Conservation (phyloP, 35 echinoderm and acorn worm genomes). For the Hemicentrotus pulcherrimus region DNA sequence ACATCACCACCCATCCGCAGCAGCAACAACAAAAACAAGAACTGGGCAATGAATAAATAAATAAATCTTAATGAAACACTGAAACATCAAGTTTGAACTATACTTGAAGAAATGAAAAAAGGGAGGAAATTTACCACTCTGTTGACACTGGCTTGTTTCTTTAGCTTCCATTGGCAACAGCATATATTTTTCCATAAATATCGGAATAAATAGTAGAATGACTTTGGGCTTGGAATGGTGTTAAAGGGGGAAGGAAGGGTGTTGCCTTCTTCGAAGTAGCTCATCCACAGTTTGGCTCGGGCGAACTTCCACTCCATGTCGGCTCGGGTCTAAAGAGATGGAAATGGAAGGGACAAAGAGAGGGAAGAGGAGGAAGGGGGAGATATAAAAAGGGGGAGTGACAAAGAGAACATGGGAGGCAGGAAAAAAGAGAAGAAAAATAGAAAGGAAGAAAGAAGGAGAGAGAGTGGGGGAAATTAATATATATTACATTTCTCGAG, state of each 20-base stretch:
- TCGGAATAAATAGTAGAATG: conserved; percentile 77
- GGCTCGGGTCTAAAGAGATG: neutral
- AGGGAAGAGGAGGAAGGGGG: neutral
- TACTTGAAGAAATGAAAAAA: no score
- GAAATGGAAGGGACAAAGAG: neutral
- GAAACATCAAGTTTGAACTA: no score
- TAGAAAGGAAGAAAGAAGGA: neutral
- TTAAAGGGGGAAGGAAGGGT: conserved; percentile 91
- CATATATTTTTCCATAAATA: conserved; percentile 24
- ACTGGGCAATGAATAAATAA: no score
- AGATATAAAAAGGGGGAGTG: neutral
- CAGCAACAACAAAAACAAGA: no score
- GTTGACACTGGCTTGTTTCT: conserved; percentile 3
- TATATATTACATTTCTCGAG: no score
- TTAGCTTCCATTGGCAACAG: neutral
- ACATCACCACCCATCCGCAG: no score
- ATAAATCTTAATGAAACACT: no score
- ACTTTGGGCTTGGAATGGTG: conserved; percentile 85
- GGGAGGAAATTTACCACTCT: conserved; percentile 20
- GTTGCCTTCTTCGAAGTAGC: conserved; percentile 95
- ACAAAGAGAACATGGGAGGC: neutral
- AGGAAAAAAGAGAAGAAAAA: neutral
- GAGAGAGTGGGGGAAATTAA: neutral
- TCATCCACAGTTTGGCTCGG: conserved; percentile 94
- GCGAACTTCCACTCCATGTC: conserved; percentile 97